Evolutionary conservation across 1,140 invertebrate species (phyloP).

Genomic region (Megathymus violae): DNA sequence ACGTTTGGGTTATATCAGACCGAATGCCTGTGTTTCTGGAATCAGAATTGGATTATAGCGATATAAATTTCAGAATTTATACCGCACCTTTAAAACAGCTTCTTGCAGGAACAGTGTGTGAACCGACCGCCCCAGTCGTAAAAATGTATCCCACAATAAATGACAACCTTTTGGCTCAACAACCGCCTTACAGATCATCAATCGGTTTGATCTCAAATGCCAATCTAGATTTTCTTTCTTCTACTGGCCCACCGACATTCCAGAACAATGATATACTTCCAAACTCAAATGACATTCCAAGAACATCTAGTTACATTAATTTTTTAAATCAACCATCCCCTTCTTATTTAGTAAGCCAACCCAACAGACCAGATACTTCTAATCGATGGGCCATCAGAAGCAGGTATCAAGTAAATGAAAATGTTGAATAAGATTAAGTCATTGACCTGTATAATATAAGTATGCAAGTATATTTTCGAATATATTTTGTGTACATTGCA

Average conservation of each 20-base stretch:
- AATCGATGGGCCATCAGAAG: slow-evolving; percentile 21
- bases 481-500: background rate
- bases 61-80: slow-evolving; percentile 91
- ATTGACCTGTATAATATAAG: slow-evolving; percentile 5
- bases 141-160: slow-evolving; percentile 25
- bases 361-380: slow-evolving; percentile 9
- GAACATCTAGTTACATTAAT: slow-evolving; percentile 25
- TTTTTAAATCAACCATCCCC: slow-evolving; percentile 15
- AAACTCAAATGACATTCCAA: slow-evolving; percentile 8
- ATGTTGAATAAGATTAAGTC: slow-evolving; percentile 14
- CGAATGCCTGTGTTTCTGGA: slow-evolving; percentile 91
- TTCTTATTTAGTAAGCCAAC: slow-evolving; percentile 3
- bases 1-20: slow-evolving; percentile 92
- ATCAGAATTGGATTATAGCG: slow-evolving; percentile 88
- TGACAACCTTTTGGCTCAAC: slow-evolving; percentile 19
- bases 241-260: slow-evolving; percentile 20
- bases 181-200: slow-evolving; percentile 2
- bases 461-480: slow-evolving; percentile 2
- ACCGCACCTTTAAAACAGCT: slow-evolving; percentile 86
- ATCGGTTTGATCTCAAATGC: slow-evolving; percentile 11
- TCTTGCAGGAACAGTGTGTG: slow-evolving; percentile 89
- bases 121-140: slow-evolving; percentile 52
- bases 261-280: background rate
- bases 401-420: slow-evolving; percentile 28
- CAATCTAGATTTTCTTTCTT: slow-evolving; percentile 12